Evolutionary conservation across 1,140 invertebrate genomes (phyloP).

Genomic region (Aphidius gifuensis): DNA sequence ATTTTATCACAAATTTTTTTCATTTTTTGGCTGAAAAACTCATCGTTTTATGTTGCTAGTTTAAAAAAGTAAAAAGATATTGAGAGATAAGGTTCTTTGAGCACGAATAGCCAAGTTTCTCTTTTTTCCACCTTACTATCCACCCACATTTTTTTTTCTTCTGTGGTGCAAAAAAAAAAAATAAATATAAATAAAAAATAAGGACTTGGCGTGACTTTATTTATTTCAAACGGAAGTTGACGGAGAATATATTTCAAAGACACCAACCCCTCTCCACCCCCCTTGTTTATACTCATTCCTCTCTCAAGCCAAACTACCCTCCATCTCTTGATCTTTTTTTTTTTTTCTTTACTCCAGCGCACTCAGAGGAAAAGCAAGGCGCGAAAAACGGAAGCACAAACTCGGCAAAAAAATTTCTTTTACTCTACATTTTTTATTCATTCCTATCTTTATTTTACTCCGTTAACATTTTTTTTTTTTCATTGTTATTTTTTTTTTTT

Average conservation of each 20-base stretch:
- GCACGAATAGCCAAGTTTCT: conserved; percentile 40
- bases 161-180: conserved; percentile 8
- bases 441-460: background rate
- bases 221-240: conserved; percentile 56
- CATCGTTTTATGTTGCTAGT: background rate
- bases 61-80: conserved; percentile 36
- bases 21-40: background rate
- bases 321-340: conserved; percentile 23
- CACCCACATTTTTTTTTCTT: conserved; percentile 21
- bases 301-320: conserved; percentile 23
- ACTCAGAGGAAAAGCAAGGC: conserved; percentile 43
- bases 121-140: background rate
- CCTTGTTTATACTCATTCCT: conserved; percentile 13
- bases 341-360: conserved; percentile 23
- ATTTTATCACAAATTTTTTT: too few species aligned
- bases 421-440: background rate
- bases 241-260: conserved; percentile 53
- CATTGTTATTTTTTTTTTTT: conserved; percentile 33
- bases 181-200: conserved; percentile 5
- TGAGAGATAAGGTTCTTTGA: conserved; percentile 48
- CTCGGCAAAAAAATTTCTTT: conserved; percentile 52
- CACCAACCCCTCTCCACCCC: conserved; percentile 27
- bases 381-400: conserved; percentile 52
- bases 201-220: conserved; percentile 53
- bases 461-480: background rate